Evolutionary conservation across 2,113 vertebrate genomes (phyloP).

Genomic region (Micromys minutus): DNA sequence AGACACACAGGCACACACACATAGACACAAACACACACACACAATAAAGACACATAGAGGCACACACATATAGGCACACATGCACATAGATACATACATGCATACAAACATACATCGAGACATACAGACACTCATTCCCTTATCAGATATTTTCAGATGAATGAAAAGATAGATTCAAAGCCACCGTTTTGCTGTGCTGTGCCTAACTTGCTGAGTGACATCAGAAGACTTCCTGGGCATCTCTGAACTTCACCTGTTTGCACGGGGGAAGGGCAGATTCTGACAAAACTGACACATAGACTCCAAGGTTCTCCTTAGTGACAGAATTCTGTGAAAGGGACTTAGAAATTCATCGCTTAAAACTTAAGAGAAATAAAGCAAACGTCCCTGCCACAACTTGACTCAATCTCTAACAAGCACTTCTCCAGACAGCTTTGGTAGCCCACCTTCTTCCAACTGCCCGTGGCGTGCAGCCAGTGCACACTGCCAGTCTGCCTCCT

Average conservation of each 20-base stretch:
- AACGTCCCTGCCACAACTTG: neutral
- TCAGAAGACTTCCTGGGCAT: neutral
- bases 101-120: neutral
- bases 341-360: conserved; percentile 17
- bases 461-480: rapidly evolving
- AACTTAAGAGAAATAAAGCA: neutral
- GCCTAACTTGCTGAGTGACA: neutral
- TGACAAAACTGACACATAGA: neutral
- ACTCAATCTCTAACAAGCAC: neutral
- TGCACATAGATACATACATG: no score
- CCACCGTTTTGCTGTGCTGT: neutral
- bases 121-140: neutral
- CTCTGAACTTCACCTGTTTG: neutral
- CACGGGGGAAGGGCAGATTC: neutral
- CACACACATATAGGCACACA: neutral
- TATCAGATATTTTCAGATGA: conserved; percentile 3
- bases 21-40: neutral
- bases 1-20: neutral
- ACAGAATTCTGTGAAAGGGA: neutral
- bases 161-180: neutral
- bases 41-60: neutral
- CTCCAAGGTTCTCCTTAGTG: neutral
- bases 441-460: neutral
- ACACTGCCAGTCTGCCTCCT: neutral
- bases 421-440: neutral